Evolutionary conservation across 2,888 invertebrate species (phyloP), one percentile per base, ranked within the genome.

Genomic region (Drosophila merina): DNA sequence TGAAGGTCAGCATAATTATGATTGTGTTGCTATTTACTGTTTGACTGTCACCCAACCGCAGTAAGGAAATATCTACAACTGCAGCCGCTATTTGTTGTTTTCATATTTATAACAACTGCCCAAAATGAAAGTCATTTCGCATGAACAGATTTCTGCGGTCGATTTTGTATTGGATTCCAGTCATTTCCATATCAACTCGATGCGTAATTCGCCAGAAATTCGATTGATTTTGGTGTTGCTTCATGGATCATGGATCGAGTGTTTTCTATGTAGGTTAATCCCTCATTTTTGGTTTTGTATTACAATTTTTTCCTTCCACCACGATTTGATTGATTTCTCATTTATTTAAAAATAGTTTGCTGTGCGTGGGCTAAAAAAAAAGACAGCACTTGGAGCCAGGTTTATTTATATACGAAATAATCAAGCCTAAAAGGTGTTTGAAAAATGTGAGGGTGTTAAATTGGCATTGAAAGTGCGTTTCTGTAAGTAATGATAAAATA

Each of bases 221-320:
- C 36, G 20, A 6, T 52, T 47, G 45, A 26, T 28, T 10, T 44
- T 33, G n/a, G 26, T 28, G n/a, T 52, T 44, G 50, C 7, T 4
- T 31, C 48, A 52, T 55, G 50, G 20, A 26, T 31, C 48, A 52
- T 55, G 50, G 20, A 26, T 31, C 36, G 45, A 66, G 63, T 64
- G 67, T 47, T 57, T 59, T 55, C 25, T 68, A 82, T 82, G 52
- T 84, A 81, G 81, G 87, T 86, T 82, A 82, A 86, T 81, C 87
- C 71, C 68, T 67, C 66, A 57, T 74, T 74, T 62, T 69, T 10
- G 62, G 78, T 75, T 73, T 86, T 77, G 64, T 63, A 59, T 81
- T 86, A 80, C 81, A 75, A 59, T 63, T 57, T 64, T 77, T 75
- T 67, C 63, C 51, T 63, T 31, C n/a, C 49, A 42, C 44, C 47